phyloP scores from a whole-genome alignment of 2,113 vertebrate genomes.

The Cheilinus undulatus region DNA sequence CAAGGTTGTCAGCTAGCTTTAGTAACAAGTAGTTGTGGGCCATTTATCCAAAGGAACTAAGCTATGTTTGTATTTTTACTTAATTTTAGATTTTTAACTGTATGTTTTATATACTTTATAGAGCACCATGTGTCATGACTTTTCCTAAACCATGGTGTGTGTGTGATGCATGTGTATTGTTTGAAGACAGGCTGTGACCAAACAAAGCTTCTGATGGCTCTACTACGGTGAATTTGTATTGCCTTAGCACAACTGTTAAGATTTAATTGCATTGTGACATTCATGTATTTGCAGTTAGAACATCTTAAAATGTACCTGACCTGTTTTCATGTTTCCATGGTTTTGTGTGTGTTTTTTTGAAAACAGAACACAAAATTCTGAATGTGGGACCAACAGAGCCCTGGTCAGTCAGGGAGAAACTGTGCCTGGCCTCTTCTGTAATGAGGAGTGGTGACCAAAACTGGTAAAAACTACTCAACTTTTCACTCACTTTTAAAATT shows the following conservation, averaged over 20 bases:
- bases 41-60: accelerated
- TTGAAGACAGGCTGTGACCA: background rate
- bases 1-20: background rate
- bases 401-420: slow-evolving; percentile 96
- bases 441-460: slow-evolving; percentile 99
- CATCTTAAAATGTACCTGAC: too few species aligned
- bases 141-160: too few species aligned
- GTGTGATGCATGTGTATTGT: too few species aligned
- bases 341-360: background rate
- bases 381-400: slow-evolving; percentile 95
- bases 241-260: background rate
- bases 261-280: too few species aligned
- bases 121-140: too few species aligned
- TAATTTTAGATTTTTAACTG: background rate
- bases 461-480: slow-evolving; percentile 84
- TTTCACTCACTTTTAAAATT: background rate
- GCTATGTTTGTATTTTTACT: background rate
- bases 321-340: too few species aligned
- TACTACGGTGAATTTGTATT: background rate
- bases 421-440: slow-evolving; percentile 97
- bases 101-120: background rate
- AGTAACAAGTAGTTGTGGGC: background rate
- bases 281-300: too few species aligned
- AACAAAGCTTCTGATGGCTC: background rate
- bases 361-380: slow-evolving; percentile 94